Base-by-base conservation (phyloP, 2,113 vertebrate genomes). In the Rhea americana region DNA sequence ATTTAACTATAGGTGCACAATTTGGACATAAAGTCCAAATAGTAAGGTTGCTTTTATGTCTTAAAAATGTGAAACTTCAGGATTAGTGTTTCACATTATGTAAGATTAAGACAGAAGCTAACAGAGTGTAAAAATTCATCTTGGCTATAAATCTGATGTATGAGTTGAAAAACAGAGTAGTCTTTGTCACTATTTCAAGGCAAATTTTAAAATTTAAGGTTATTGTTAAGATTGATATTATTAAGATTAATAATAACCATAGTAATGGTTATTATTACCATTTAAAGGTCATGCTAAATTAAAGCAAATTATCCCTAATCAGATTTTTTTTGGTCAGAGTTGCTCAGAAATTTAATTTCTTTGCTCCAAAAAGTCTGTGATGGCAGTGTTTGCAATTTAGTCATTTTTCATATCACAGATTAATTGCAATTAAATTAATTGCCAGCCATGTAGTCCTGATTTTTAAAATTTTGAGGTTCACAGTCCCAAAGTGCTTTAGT, bases 371-470 rank as follows among this genome's bases (percentile, higher is more conserved):
- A 71, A 11, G 15, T 63, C 26, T 35, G 11, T 47, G 51, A 35
- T 3, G 21, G 1, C 3, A 61, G 6, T 14, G 7, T 56, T 84
- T 25, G 10, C 5, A 71, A 50, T 2, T 9, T 8, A 4, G 7
- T 14, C 21, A 14, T n/a, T 66, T 68, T 78, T 85, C 85, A 28
- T 32, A n/a, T 7, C 32, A 65, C 39, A 79, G 43, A 13, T 17
- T 35, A 35, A 35, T 35, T 35, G 35, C 35, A 47, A 3, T 26
- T 55, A 66, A 67, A 81, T 62, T 86, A 22, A 62, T 9, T 86
- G 37, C 11, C 62, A 82, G 35, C 6, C 20, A 59, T 41, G 3
- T 4, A 67, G 24, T n/a, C 77, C 47, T 43, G 58, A 45, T 25
- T 62, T 85, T 85, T 55, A 78, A 39, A 47, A 81, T 81, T 71